Evolutionary conservation across 2,113 vertebrate species (phyloP).

Genomic region (Gulo gulo): DNA sequence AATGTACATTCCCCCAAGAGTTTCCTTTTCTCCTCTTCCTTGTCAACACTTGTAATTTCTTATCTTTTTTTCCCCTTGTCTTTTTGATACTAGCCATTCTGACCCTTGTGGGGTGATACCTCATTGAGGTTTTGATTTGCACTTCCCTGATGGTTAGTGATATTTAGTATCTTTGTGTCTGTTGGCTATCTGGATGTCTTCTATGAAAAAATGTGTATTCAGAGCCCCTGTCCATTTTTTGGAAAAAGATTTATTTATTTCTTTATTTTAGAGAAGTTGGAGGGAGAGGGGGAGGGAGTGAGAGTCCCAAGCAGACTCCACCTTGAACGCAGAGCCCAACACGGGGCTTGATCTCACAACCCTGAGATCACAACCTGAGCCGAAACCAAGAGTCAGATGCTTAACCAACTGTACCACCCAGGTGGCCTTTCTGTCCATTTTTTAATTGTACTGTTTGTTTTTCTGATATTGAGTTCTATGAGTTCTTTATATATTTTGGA

Average conservation of each 20-base stretch:
- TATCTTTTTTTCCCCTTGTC: not conserved
- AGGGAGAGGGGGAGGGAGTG: not conserved
- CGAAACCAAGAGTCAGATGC: not conserved
- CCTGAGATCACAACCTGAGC: not conserved
- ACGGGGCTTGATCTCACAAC: not conserved
- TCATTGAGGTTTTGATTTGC: not conserved
- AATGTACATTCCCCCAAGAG: not conserved
- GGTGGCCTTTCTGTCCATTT: not conserved
- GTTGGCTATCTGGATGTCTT: not conserved
- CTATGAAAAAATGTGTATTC: not conserved
- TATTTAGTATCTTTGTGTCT: not conserved
- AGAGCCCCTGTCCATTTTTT: not conserved
- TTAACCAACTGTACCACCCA: not conserved
- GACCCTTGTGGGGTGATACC: not conserved
- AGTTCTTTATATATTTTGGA: not conserved
- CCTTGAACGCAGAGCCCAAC: no score
- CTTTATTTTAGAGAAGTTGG: not conserved
- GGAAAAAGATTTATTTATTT: not conserved
- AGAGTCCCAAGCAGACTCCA: no score
- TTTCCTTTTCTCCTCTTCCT: not conserved
- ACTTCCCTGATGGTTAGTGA: not conserved
- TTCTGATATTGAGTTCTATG: not conserved
- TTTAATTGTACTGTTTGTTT: not conserved
- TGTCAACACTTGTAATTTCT: not conserved
- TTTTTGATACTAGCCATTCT: not conserved